Evolutionary conservation across 2,797 vertebrate species (phyloP).

Genomic region (Channallabes apus): DNA sequence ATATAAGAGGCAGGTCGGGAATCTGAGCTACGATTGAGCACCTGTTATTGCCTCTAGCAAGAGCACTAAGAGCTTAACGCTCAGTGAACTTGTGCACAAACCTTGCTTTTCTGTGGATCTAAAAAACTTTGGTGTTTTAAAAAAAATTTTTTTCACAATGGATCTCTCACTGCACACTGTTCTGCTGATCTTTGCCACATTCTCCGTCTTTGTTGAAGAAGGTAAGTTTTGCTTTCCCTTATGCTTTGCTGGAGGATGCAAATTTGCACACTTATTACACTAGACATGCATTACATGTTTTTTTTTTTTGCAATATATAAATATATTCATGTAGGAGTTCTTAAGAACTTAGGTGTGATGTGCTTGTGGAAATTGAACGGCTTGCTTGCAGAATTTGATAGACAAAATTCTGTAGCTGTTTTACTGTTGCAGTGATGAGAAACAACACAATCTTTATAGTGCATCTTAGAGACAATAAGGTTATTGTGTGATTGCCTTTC

Average conservation of each 20-base stretch:
- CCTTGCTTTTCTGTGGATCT: slow-evolving; percentile 33
- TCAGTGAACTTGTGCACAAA: slow-evolving; percentile 16
- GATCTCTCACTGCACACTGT: slow-evolving; percentile 54
- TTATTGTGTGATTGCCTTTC: not conserved
- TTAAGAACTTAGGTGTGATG: not conserved
- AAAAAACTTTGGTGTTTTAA: slow-evolving; percentile 17
- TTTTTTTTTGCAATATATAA: too few relatives aligned
- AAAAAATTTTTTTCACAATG: slow-evolving; percentile 59
- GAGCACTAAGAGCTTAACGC: slow-evolving; percentile 21
- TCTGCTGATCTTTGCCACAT: slow-evolving; percentile 65
- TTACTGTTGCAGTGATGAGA: not conserved
- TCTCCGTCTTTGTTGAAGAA: slow-evolving; percentile 74
- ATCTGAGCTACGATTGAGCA: slow-evolving; percentile 63
- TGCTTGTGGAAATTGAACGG: not conserved
- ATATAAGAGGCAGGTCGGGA: slow-evolving; percentile 65
- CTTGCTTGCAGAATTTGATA: not conserved
- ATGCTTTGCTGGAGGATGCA: not conserved
- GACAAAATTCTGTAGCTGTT: not conserved
- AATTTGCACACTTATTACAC: not conserved
- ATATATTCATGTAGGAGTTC: not conserved
- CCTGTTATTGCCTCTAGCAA: slow-evolving; percentile 64
- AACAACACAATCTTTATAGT: not conserved
- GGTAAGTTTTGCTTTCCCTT: slow-evolving; percentile 70
- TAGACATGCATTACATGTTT: not conserved
- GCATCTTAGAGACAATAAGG: not conserved